Conservation (phyloP, 2,797 vertebrate species). For the Clamator glandarius region DNA sequence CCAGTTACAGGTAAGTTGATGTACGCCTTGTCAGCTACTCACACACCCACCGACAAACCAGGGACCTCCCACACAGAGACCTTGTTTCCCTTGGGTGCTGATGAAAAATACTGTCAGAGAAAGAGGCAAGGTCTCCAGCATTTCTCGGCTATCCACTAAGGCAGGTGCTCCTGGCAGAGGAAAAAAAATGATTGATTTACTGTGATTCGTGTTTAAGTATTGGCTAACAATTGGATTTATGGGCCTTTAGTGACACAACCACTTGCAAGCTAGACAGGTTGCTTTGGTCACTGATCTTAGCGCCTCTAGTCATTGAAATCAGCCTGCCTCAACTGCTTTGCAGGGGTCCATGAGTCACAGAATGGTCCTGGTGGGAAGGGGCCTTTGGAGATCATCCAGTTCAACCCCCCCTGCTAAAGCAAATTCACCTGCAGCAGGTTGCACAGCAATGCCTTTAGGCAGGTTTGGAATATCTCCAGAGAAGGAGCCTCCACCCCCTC, state of each 20-base stretch:
- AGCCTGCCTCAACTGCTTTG: accelerated
- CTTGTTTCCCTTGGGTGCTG: accelerated
- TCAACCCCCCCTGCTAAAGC: no score
- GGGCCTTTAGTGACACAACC: not conserved
- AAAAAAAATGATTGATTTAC: not conserved
- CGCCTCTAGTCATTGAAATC: not conserved
- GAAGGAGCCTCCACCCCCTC: no score
- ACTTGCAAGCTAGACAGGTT: not conserved
- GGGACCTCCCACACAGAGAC: not conserved
- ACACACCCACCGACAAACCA: not conserved
- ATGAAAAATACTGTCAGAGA: not conserved
- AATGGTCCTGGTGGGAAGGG: no score
- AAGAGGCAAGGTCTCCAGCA: not conserved
- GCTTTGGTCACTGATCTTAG: not conserved
- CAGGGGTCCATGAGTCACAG: not conserved
- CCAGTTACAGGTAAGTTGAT: not conserved
- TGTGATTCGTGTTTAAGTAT: not conserved
- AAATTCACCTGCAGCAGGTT: no score
- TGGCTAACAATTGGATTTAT: not conserved
- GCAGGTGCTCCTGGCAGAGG: not conserved
- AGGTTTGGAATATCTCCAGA: no score
- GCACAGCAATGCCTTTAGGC: no score
- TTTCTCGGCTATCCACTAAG: not conserved
- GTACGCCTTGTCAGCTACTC: not conserved
- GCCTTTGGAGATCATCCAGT: no score